Percentiles rank a stretch among this genome's conserved stretches.
Evolutionary conservation across 2,888 invertebrate species (phyloP).

Genomic region (Dysmachus trigonus): DNA sequence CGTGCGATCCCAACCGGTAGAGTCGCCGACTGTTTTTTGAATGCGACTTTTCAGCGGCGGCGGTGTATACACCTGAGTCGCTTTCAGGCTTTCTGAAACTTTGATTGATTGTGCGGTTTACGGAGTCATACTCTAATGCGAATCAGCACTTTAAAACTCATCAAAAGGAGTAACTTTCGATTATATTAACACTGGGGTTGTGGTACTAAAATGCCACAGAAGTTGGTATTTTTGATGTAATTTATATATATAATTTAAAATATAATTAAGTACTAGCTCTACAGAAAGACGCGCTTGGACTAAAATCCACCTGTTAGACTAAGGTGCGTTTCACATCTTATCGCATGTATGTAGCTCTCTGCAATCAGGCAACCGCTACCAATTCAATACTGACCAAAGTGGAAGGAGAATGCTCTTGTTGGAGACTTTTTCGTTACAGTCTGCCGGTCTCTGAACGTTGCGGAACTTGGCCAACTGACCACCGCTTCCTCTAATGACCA

Average conservation of each 20-base stretch:
- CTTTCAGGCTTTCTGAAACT: not conserved
- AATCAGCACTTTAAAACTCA: not conserved
- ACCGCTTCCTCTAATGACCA: constrained; percentile 26
- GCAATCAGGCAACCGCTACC: not conserved
- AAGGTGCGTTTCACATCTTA: not conserved
- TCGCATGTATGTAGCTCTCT: not conserved
- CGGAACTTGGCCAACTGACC: constrained; percentile 1
- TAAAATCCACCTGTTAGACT: not conserved
- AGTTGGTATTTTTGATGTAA: not conserved
- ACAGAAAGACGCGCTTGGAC: not conserved
- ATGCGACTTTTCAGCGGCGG: not conserved
- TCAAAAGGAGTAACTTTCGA: not conserved
- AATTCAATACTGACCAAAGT: not conserved
- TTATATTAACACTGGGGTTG: not conserved
- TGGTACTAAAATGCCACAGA: not conserved
- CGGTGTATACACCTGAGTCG: not conserved
- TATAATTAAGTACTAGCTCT: not conserved
- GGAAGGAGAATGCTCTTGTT: not conserved
- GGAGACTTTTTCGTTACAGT: not conserved
- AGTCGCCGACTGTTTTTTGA: not conserved
- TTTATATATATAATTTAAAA: not conserved
- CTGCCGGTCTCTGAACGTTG: not conserved
- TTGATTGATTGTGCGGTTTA: not conserved
- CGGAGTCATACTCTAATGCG: not conserved
- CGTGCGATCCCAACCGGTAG: not conserved